Percentiles rank a stretch among this genome's conserved stretches.
phyloP scores from a whole-genome alignment of 2,797 vertebrate species.

The Paguma larvata region DNA sequence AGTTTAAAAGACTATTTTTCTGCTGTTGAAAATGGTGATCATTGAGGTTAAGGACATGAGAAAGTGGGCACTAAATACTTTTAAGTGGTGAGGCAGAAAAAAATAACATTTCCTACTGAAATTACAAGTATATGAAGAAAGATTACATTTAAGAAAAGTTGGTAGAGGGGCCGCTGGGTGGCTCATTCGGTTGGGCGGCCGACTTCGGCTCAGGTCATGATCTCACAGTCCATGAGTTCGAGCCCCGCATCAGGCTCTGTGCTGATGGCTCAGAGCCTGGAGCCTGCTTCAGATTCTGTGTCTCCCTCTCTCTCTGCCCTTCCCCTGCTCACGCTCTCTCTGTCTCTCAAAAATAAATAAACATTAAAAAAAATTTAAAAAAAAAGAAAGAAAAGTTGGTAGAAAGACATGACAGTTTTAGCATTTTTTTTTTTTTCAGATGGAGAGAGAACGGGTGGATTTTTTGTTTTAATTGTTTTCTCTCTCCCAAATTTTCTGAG shows the following conservation, averaged over 20 bases:
- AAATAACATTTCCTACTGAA: background rate
- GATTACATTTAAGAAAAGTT: background rate
- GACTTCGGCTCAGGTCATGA: background rate
- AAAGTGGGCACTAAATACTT: background rate
- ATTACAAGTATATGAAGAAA: background rate
- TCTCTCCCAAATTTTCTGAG: constrained; percentile 14
- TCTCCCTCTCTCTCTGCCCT: background rate
- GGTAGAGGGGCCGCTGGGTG: background rate
- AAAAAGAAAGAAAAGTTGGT: background rate
- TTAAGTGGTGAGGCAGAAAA: background rate
- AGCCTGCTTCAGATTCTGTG: background rate
- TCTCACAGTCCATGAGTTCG: background rate
- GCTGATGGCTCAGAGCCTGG: background rate
- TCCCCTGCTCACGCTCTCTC: background rate
- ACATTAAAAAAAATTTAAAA: too few species aligned
- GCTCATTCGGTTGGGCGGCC: background rate
- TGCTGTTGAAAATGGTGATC: constrained; percentile 4
- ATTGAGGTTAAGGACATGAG: background rate
- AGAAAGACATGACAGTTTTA: background rate
- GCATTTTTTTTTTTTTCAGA: background rate
- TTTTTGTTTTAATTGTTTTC: background rate
- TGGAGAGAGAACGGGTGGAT: background rate
- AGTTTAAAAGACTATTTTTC: background rate
- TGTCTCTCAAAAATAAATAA: background rate
- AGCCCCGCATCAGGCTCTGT: background rate